Conservation (phyloP, 2,797 vertebrate species). For the Catamblyrhynchus diadema region DNA sequence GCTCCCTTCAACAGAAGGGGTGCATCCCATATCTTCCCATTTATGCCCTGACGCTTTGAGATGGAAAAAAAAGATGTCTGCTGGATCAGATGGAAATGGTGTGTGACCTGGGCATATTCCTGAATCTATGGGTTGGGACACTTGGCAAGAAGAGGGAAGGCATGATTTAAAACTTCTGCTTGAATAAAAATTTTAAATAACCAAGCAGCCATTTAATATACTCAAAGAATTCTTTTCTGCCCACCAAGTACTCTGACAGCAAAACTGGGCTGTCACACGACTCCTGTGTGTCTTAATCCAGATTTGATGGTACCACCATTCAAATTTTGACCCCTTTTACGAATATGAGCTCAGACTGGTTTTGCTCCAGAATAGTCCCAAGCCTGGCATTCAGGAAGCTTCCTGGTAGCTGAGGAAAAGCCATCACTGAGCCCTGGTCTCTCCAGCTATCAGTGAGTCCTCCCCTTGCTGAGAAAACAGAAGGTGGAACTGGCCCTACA, state of each 20-base stretch:
- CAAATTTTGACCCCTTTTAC: neutral
- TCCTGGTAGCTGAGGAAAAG: neutral
- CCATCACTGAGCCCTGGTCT: neutral
- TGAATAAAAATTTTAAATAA: neutral
- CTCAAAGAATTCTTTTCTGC: neutral
- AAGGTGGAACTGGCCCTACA: neutral
- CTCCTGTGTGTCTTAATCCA: neutral
- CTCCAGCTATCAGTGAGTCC: accelerated
- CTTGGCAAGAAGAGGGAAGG: neutral
- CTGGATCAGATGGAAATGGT: neutral
- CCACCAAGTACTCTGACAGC: neutral
- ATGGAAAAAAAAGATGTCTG: neutral
- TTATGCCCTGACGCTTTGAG: neutral
- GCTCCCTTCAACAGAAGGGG: neutral
- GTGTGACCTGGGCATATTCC: neutral
- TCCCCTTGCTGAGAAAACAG: neutral
- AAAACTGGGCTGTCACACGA: neutral
- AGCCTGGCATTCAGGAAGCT: neutral
- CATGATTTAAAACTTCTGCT: neutral
- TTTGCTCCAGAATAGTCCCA: neutral
- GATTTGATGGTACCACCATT: neutral
- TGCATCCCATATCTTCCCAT: neutral
- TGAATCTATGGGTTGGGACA: neutral
- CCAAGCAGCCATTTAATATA: neutral
- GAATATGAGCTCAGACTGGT: neutral